phyloP scores from a whole-genome alignment of 2,113 vertebrate species.

The Theristicus caerulescens region DNA sequence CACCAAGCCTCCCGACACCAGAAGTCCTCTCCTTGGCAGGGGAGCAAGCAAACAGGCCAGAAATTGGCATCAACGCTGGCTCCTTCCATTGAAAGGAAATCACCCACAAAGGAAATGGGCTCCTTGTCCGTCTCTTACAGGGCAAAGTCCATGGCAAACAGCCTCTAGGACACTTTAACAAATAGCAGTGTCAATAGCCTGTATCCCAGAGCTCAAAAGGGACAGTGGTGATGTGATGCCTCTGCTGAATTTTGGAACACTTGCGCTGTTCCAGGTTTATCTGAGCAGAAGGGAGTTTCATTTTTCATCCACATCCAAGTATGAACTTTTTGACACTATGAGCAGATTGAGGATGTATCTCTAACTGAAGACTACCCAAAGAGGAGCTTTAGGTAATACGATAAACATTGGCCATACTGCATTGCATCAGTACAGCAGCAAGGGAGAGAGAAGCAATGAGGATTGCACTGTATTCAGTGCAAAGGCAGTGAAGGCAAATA shows the following conservation, averaged over 20 bases:
- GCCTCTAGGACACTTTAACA: neutral
- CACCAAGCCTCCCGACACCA: neutral
- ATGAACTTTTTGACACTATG: neutral
- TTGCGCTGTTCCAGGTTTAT: neutral
- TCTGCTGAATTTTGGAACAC: neutral
- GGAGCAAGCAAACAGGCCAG: neutral
- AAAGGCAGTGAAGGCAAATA: neutral
- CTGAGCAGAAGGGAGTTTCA: neutral
- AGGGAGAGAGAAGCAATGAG: neutral
- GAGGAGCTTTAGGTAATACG: neutral
- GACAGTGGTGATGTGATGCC: neutral
- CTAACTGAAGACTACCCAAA: neutral
- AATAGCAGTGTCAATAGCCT: neutral
- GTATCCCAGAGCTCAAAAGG: neutral
- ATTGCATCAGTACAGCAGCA: neutral
- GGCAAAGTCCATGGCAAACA: neutral
- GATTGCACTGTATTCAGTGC: neutral
- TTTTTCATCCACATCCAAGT: neutral
- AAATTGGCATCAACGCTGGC: neutral
- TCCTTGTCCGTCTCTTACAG: neutral
- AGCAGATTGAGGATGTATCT: neutral
- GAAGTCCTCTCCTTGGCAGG: neutral
- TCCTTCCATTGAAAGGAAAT: neutral
- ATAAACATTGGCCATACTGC: neutral
- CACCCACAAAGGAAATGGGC: neutral